Evolutionary conservation across 2,797 vertebrate species (phyloP), one percentile per base, ranked within the genome.

Genomic region (Sternarchorhynchus goeldii): DNA sequence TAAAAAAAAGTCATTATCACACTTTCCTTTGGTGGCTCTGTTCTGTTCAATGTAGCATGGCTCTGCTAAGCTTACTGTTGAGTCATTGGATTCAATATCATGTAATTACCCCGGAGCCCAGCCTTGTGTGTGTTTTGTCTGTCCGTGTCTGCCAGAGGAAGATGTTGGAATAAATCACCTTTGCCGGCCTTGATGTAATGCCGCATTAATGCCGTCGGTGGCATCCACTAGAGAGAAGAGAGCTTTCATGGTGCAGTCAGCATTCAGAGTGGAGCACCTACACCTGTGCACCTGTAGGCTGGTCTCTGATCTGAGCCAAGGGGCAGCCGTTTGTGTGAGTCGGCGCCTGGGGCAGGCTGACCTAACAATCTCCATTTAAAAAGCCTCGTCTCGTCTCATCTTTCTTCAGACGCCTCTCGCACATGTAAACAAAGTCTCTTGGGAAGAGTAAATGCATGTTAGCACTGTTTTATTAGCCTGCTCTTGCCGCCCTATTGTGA

Each of bases 41-140:
- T 6, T 60, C 20, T 71, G 68, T 73, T 59, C 67, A 72, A 25
- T 78, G 21, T 41, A 62, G 58, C 17, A 0, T 78, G 50, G 39
- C 73, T 57, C 16, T 73, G 60, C 58, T 53, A 4, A 14, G 21
- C 45, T 18, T 39, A 67, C 45, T 41, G 17, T 74, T 29, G 21
- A 20, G 50, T 59, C 53, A 72, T 71, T 66, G 71, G 20, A 7
- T 29, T 53, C 20, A 58, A 31, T 68, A 72, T 56, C 20, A 45
- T 80, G 36, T 73, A 75, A 78, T 81, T 82, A 41, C 66, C 62
- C 71, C 57, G n/a, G 32, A 59, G 21, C 57, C 55, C 53, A 57
- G 34, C 18, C 53, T 68, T 74, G 55, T 70, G 58, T 21, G 3
- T 59, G 14, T 64, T 21, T 12, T 1, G 29, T 60, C 29, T 50